Evolutionary conservation across 2,888 invertebrate species (phyloP).

Genomic region (Nebria brevicollis): DNA sequence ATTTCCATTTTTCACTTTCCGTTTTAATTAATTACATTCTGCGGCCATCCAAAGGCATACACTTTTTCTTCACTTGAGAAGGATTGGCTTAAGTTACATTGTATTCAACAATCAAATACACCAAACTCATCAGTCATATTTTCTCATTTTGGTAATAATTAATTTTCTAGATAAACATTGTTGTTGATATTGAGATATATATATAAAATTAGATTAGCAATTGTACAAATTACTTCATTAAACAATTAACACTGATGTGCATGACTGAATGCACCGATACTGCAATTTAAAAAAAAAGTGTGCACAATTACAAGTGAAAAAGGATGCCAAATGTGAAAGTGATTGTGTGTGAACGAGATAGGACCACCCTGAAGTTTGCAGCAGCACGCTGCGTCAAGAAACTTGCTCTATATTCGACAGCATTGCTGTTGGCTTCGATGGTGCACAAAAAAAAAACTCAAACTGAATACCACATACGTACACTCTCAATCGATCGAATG

Average conservation of each 20-base stretch:
- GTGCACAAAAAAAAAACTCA: neutral
- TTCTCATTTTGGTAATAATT: too few relatives aligned
- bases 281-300: neutral
- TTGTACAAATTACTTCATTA: neutral
- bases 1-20: constrained; percentile 1
- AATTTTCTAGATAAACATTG: too few relatives aligned
- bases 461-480: constrained; percentile 9
- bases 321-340: neutral
- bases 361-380: constrained; percentile 21
- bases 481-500: constrained; percentile 46
- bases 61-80: neutral
- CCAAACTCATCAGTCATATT: too few relatives aligned
- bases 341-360: constrained; percentile 1
- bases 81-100: too few relatives aligned
- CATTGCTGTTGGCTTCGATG: neutral
- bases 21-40: neutral
- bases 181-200: too few relatives aligned
- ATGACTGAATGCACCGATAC: neutral
- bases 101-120: too few relatives aligned
- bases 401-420: constrained; percentile 36
- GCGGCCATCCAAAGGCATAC: neutral
- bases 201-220: neutral
- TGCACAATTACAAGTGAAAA: neutral
- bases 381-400: neutral
- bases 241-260: neutral